Percentiles rank a stretch among this genome's conserved stretches.
Conservation (phyloP, 2,797 vertebrate species). For the Sebastes nivosus region DNA sequence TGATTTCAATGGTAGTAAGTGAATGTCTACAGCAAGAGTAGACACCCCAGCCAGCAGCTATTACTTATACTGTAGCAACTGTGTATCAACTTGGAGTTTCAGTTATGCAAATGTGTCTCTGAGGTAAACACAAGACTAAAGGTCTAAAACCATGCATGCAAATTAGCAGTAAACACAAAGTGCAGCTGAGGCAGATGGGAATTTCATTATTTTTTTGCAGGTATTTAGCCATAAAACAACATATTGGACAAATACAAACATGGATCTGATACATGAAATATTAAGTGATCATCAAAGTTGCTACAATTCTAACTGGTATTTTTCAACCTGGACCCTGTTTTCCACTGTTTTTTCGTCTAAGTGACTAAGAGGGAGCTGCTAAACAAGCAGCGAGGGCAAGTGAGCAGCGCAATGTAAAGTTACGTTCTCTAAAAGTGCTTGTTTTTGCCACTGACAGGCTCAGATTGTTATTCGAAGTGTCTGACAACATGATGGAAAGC, state of each 20-base stretch:
- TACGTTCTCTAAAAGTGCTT: too few species aligned
- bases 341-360: too few species aligned
- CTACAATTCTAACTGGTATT: neutral
- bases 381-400: too few species aligned
- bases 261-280: neutral
- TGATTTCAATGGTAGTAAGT: constrained; percentile 44
- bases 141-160: neutral
- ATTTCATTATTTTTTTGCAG: neutral
- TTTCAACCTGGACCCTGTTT: too few species aligned
- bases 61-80: constrained; percentile 25
- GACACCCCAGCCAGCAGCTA: constrained; percentile 13
- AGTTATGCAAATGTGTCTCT: neutral
- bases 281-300: neutral
- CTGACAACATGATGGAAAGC: too few species aligned
- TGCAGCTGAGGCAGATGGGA: neutral
- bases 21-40: constrained; percentile 29
- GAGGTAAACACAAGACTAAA: neutral
- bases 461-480: too few species aligned
- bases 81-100: constrained; percentile 6
- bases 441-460: too few species aligned
- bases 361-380: too few species aligned
- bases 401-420: too few species aligned
- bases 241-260: neutral
- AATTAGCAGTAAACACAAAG: neutral
- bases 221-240: neutral